Evolutionary conservation across 2,113 vertebrate species (phyloP).

Genomic region (Pygoscelis adeliae): DNA sequence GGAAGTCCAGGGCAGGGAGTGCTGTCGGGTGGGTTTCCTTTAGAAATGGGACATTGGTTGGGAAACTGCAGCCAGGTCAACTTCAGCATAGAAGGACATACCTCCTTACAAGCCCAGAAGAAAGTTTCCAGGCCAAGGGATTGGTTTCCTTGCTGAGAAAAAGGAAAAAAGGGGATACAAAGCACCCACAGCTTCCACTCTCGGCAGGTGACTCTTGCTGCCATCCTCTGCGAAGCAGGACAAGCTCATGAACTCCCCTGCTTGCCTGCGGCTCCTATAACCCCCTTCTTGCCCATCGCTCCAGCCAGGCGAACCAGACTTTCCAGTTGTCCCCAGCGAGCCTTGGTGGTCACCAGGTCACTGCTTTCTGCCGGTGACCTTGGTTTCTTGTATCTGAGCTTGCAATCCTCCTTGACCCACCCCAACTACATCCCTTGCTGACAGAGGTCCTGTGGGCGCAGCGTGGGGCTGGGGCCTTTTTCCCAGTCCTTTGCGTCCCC

Average conservation of each 20-base stretch:
- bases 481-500: neutral
- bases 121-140: neutral
- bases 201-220: neutral
- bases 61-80: neutral
- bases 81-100: neutral
- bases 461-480: neutral
- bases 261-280: neutral
- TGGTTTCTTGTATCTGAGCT: neutral
- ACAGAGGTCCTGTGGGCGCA: rapidly evolving
- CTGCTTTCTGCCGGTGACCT: neutral
- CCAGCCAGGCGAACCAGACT: neutral
- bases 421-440: neutral
- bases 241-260: neutral
- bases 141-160: neutral
- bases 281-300: rapidly evolving
- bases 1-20: neutral
- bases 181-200: neutral
- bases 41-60: neutral
- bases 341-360: neutral
- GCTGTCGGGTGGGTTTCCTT: neutral
- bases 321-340: neutral
- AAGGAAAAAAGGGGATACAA: neutral
- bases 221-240: neutral
- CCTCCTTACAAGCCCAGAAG: neutral
- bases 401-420: neutral